A percentile compares a stretch with the other conserved stretches of the same genome.
phyloP scores from a whole-genome alignment of 2,797 vertebrate species.

The Coreius guichenoti region DNA sequence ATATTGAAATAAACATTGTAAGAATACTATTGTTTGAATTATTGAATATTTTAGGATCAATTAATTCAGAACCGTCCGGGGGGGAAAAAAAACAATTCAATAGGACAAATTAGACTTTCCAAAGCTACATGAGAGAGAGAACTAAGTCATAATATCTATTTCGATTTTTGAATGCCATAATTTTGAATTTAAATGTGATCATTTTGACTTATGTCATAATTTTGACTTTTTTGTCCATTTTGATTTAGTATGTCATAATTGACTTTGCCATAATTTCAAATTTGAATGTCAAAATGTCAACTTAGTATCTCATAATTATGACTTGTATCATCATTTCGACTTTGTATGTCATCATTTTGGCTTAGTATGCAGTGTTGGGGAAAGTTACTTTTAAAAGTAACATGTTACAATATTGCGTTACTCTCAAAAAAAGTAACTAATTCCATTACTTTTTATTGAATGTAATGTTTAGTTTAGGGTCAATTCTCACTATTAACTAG shows the following conservation, averaged over 20 bases:
- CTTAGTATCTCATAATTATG: background rate
- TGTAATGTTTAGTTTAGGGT: no score
- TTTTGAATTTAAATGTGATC: no score
- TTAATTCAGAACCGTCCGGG: background rate
- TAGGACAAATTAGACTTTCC: background rate
- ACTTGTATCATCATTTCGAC: no score
- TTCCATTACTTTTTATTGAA: background rate
- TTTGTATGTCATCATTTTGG: no score
- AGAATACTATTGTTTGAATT: background rate
- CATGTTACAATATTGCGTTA: no score
- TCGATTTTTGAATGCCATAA: no score
- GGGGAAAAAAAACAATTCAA: background rate
- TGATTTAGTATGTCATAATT: background rate
- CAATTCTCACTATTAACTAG: no score
- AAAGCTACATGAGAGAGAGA: no score
- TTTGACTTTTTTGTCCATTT: no score
- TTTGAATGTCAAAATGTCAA: background rate
- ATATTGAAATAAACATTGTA: no score
- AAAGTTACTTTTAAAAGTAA: background rate
- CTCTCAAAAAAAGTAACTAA: background rate
- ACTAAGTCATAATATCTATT: background rate
- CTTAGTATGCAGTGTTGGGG: background rate
- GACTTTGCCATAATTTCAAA: background rate
- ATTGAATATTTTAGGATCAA: background rate
- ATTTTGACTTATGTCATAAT: background rate